Percentiles rank a stretch among this genome's conserved stretches.
Evolutionary conservation across 2,113 vertebrate species (phyloP).

Genomic region (Spermophilus dauricus): DNA sequence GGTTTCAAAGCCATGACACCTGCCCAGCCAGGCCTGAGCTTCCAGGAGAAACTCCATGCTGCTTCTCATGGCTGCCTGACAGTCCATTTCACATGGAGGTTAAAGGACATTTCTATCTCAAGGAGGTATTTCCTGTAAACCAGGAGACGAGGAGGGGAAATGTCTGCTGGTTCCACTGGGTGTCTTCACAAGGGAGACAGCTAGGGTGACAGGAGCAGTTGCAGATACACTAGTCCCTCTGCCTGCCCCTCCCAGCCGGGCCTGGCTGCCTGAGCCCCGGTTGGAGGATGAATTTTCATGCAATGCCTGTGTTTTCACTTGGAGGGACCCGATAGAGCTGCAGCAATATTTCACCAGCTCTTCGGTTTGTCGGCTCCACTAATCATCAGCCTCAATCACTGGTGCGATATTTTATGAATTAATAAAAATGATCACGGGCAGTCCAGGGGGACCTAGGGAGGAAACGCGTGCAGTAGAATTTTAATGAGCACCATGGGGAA

Average conservation of each 20-base stretch:
- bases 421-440: conserved; percentile 89
- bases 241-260: background rate
- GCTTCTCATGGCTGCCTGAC: background rate
- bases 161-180: background rate
- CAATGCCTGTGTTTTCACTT: conserved; percentile 60
- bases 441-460: conserved; percentile 83
- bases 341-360: conserved; percentile 89
- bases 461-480: conserved; percentile 85
- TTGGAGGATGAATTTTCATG: conserved; percentile 89
- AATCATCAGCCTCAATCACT: conserved; percentile 89
- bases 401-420: conserved; percentile 90
- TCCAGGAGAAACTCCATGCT: background rate
- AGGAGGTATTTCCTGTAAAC: conserved; percentile 17
- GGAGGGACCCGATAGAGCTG: conserved; percentile 60
- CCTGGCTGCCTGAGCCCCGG: background rate
- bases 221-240: background rate
- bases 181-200: background rate
- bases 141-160: background rate
- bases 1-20: background rate
- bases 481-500: conserved; percentile 92
- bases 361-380: conserved; percentile 88
- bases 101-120: background rate
- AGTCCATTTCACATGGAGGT: background rate
- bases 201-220: background rate
- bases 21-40: background rate